Base-by-base conservation (phyloP, 2,888 invertebrate genomes). In the Latrodectus hesperus region DNA sequence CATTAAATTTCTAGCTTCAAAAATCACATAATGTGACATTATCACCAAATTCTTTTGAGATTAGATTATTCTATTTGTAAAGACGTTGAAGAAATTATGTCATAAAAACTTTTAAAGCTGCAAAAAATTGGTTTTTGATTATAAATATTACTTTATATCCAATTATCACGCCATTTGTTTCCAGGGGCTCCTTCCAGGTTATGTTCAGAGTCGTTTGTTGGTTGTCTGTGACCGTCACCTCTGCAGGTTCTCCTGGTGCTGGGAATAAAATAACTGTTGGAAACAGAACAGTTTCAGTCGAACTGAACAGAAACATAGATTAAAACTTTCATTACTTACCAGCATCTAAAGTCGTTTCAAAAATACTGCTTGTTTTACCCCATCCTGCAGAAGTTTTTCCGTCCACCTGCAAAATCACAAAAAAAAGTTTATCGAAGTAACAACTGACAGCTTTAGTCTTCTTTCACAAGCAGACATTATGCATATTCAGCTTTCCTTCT, bases 111-210 rank as follows among this genome's bases (percentile, higher is more conserved):
- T 4, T 38, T 38, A 38, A 38, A 38, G 6, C 38, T 3, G 6
- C 38, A 38, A 38, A 38, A 38, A 38, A 6, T 22, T n/a, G 14
- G 10, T 60, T 60, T 60, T 16, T 6, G 60, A 16, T 16, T 10
- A n/a, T 22, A 12, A n/a, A n/a, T 9, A 9, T 14, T 9, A 95
- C 94, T 89, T 94, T 94, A 92, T 97, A 98, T 0, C 95, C 95
- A 76, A 94, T 93, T 51, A 97, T 93, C 10, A 95, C 92, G 0
- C 97, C 96, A 92, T 97, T 96, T 4, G 95, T 94, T 84, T 94
- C 94, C 53, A 93, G 91, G 0, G 98, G 98, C 0, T 94, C 92
- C 89, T 95, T 94, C 98, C 98, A 98, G 12, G 83, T 70, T 51
- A 89, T 67, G 22, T 83, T 76, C 11, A 89, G 10, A 53, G 26